A percentile compares a stretch with the other conserved stretches of the same genome.
These are phyloP conservation scores for Stegodyphus mimosarum DNA, from an alignment of 1,140 invertebrate genomes.

Conservation along the genomic window DNA sequence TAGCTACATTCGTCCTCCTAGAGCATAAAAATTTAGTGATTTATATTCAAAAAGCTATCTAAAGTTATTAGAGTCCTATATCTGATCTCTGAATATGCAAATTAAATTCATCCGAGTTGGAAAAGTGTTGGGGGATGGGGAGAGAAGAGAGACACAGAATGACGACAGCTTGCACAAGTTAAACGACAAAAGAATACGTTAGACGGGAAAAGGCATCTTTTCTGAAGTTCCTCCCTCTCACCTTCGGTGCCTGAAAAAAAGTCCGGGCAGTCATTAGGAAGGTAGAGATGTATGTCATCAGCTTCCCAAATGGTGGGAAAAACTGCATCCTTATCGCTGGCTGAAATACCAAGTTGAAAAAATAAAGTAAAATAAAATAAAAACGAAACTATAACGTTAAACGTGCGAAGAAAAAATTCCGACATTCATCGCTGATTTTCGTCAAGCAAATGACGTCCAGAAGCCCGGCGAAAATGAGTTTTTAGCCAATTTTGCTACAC, in stretches of 20 bases:
- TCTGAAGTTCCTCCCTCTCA: too few relatives aligned
- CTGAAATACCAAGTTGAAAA: background rate
- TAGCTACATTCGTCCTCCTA: too few relatives aligned
- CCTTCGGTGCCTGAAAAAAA: background rate
- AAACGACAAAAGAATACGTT: too few relatives aligned
- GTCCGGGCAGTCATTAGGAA: slow-evolving; percentile 20
- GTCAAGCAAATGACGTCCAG: slow-evolving; percentile 54
- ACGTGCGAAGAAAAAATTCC: slow-evolving; percentile 10
- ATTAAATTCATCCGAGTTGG: too few relatives aligned
- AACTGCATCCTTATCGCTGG: slow-evolving; percentile 21
- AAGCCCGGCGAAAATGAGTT: slow-evolving; percentile 37
- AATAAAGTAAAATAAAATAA: background rate
- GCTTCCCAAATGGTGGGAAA: slow-evolving; percentile 17
- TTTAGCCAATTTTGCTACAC: slow-evolving; percentile 42
- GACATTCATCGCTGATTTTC: slow-evolving; percentile 53
- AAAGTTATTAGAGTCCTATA: too few relatives aligned
- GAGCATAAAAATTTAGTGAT: too few relatives aligned
- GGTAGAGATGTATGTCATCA: slow-evolving; percentile 36
- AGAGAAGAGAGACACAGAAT: too few relatives aligned
- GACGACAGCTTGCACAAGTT: too few relatives aligned
- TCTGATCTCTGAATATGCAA: too few relatives aligned
- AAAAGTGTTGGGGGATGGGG: too few relatives aligned
- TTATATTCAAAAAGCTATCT: too few relatives aligned
- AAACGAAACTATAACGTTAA: background rate
- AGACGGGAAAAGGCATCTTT: too few relatives aligned